These are phyloP conservation scores for Microctonus hyperodae DNA, from an alignment of 2,888 invertebrate species.

Conservation along the genomic window DNA sequence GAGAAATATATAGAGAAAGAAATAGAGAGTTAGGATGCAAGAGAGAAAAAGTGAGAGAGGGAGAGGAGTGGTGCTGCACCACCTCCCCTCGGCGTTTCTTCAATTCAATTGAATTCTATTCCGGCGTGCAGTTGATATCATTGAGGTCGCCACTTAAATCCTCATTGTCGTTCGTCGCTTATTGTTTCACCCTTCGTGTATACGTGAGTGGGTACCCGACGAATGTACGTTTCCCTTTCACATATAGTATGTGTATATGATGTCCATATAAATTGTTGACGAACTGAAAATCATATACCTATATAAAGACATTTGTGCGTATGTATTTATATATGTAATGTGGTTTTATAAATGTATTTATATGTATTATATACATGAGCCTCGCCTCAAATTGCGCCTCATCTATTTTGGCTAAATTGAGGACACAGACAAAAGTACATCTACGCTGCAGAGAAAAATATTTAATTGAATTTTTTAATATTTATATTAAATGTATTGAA, in stretches of 20 bases:
- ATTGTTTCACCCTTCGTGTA: conserved; percentile 61
- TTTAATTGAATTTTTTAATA: not conserved
- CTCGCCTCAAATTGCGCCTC: not conserved
- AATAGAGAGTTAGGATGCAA: not conserved
- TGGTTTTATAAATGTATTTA: not conserved
- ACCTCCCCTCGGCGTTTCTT: conserved; percentile 57
- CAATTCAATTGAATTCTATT: conserved; percentile 63
- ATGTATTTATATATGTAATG: not conserved
- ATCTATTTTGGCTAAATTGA: not conserved
- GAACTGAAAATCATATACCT: not conserved
- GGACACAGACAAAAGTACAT: conserved; percentile 22
- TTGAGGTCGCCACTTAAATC: conserved; percentile 63
- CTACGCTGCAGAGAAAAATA: conserved; percentile 28
- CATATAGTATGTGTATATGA: conserved; percentile 35
- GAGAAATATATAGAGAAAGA: conserved; percentile 16
- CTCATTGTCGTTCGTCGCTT: conserved; percentile 63
- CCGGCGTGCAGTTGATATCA: conserved; percentile 62
- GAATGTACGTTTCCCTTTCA: conserved; percentile 57
- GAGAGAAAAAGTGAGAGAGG: not conserved
- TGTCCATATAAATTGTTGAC: not conserved
- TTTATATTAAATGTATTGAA: not conserved
- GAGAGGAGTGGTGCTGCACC: conserved; percentile 41
- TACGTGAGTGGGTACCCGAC: conserved; percentile 49
- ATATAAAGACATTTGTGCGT: not conserved
- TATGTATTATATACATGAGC: not conserved